Evolutionary conservation across 2,888 invertebrate genomes (phyloP).

Genomic region (Drosophila nr. medialis): DNA sequence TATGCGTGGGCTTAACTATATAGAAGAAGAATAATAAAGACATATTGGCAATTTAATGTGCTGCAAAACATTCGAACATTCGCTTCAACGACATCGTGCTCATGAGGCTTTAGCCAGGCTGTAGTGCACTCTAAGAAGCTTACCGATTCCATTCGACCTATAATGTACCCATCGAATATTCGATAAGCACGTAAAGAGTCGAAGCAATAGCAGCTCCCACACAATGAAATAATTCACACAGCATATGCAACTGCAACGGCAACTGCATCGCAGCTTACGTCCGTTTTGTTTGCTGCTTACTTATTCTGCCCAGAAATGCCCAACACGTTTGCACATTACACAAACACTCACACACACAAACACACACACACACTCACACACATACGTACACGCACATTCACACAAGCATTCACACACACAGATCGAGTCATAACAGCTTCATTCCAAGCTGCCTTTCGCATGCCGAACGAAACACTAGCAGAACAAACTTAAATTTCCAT

Average conservation of each 20-base stretch:
- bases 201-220: constrained; percentile 14
- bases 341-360: constrained; percentile 6
- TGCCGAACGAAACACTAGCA: constrained; percentile 34
- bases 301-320: constrained; percentile 56
- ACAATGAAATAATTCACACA: constrained; percentile 12
- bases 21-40: constrained; percentile 60
- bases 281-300: constrained; percentile 52
- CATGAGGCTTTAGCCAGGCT: constrained; percentile 50
- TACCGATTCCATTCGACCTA: constrained; percentile 25
- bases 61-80: constrained; percentile 59
- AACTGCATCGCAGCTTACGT: constrained; percentile 28
- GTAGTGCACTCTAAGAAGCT: constrained; percentile 62
- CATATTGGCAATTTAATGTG: constrained; percentile 77
- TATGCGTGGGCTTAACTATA: not conserved
- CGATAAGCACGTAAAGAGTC: constrained; percentile 63
- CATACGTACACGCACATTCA: constrained; percentile 3
- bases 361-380: constrained; percentile 3
- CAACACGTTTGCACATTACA: constrained; percentile 60
- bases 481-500: constrained; percentile 21
- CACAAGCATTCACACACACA: constrained; percentile 3
- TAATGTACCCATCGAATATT: constrained; percentile 49
- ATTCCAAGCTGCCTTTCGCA: constrained; percentile 54
- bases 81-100: constrained; percentile 59
- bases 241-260: constrained; percentile 25
- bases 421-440: constrained; percentile 51